Evolutionary conservation across 2,888 invertebrate genomes (phyloP).

Genomic region (Molorchus minor): DNA sequence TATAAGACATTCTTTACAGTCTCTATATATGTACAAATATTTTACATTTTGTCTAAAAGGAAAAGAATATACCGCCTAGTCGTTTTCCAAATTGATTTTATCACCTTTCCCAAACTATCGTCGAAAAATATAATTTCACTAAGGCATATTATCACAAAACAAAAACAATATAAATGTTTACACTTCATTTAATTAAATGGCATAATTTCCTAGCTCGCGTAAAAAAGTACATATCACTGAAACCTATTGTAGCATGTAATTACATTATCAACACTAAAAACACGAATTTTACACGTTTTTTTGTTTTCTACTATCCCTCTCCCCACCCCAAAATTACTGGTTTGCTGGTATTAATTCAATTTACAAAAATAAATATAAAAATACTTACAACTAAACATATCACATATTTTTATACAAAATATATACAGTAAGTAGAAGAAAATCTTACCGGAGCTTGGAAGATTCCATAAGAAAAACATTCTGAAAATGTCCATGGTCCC

Average conservation of each 20-base stretch:
- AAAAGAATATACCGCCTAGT: conserved; percentile 8
- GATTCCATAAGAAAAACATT: not conserved
- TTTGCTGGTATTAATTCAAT: conserved; percentile 27
- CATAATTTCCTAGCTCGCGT: conserved; percentile 33
- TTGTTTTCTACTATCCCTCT: not conserved
- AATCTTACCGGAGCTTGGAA: not conserved
- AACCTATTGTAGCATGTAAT: not conserved
- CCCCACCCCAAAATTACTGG: conserved; percentile 9
- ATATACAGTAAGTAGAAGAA: conserved; percentile 44
- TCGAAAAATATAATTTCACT: conserved; percentile 43
- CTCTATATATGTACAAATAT: conserved; percentile 35
- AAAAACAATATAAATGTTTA: conserved; percentile 28
- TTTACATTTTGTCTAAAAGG: conserved; percentile 20
- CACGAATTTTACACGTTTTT: not conserved
- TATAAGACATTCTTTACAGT: conserved; percentile 36
- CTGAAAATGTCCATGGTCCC: too few relatives aligned
- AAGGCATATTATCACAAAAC: conserved; percentile 49
- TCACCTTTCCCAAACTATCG: conserved; percentile 31
- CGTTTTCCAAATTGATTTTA: conserved; percentile 20
- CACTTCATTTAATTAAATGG: conserved; percentile 17
- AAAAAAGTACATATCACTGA: conserved; percentile 20
- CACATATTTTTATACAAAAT: conserved; percentile 52
- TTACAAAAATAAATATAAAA: conserved; percentile 53
- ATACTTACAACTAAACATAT: conserved; percentile 45
- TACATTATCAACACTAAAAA: not conserved